phyloP scores from a whole-genome alignment of 64 coral and sea anemone genomes.

The Catalaphyllia jardinei region DNA sequence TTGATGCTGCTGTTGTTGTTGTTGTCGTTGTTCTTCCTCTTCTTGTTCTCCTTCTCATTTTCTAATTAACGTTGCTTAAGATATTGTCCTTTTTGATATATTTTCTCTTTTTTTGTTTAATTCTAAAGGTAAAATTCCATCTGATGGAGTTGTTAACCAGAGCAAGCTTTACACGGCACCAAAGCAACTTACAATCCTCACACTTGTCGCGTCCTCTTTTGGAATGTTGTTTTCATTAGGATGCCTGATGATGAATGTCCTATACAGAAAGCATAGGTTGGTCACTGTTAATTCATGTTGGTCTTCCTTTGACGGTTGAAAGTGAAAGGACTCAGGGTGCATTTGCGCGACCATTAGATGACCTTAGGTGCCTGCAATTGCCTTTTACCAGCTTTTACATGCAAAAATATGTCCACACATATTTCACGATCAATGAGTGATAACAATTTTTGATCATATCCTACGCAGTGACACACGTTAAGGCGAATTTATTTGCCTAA shows the following conservation, averaged over 20 bases:
- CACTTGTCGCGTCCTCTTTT: not conserved
- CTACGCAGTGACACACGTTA: no score
- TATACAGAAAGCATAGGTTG: constrained; percentile 35
- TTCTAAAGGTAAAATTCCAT: constrained; percentile 12
- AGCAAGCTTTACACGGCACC: not conserved
- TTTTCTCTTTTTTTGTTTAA: not conserved
- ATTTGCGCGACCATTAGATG: no score
- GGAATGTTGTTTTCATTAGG: constrained; percentile 24
- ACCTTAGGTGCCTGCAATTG: no score
- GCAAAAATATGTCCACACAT: no score
- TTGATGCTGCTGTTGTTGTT: no score
- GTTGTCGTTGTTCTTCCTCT: not conserved
- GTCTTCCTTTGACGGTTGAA: no score
- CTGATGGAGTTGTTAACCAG: not conserved
- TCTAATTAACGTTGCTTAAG: not conserved
- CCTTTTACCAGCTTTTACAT: no score
- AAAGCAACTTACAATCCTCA: not conserved
- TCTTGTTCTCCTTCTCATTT: not conserved
- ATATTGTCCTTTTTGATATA: no score
- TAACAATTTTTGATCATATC: no score
- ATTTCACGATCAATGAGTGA: no score
- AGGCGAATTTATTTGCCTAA: no score
- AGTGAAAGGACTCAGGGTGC: no score
- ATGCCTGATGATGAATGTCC: constrained; percentile 4
- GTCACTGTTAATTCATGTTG: not conserved